These are phyloP conservation scores for Andrena camellia DNA, from an alignment of 2,888 invertebrate genomes.

Conservation along the genomic window DNA sequence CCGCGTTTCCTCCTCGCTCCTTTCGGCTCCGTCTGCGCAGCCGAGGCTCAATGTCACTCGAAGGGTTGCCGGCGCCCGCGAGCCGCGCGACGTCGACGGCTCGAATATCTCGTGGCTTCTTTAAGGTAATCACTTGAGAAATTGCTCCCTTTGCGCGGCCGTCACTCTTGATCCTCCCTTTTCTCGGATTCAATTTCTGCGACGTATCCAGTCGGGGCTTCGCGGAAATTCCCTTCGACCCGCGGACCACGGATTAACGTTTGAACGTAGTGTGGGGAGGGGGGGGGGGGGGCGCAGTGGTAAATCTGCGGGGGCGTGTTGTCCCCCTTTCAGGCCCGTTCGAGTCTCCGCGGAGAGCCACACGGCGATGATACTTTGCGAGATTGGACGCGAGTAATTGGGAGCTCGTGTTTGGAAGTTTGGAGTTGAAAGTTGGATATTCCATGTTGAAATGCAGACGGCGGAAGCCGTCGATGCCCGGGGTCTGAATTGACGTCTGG, in stretches of 20 bases:
- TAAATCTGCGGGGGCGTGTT: not conserved
- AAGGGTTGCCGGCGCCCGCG: slow-evolving; percentile 29
- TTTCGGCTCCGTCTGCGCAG: slow-evolving; percentile 6
- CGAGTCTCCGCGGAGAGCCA: too few relatives aligned
- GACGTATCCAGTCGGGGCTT: slow-evolving; percentile 45
- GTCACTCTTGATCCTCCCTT: slow-evolving; percentile 33
- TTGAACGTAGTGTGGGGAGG: not conserved
- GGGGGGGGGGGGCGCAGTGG: not conserved
- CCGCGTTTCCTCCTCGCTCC: not conserved
- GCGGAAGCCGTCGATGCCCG: too few relatives aligned
- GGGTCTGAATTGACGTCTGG: too few relatives aligned
- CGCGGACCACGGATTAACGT: slow-evolving; percentile 23
- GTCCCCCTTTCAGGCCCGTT: too few relatives aligned
- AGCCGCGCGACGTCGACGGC: slow-evolving; percentile 56
- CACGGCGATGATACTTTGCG: too few relatives aligned
- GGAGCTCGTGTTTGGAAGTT: too few relatives aligned
- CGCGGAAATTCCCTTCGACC: slow-evolving; percentile 20
- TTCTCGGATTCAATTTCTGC: slow-evolving; percentile 67
- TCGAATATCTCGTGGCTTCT: slow-evolving; percentile 68
- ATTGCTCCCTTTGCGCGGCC: slow-evolving; percentile 62
- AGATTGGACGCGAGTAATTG: too few relatives aligned
- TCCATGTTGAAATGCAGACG: too few relatives aligned
- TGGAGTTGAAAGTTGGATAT: too few relatives aligned
- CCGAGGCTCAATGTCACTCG: slow-evolving; percentile 58
- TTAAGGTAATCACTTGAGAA: slow-evolving; percentile 75